These are phyloP conservation scores for Raja brachyura DNA, from an alignment of 2,113 vertebrate genomes.

Conservation along the genomic window DNA sequence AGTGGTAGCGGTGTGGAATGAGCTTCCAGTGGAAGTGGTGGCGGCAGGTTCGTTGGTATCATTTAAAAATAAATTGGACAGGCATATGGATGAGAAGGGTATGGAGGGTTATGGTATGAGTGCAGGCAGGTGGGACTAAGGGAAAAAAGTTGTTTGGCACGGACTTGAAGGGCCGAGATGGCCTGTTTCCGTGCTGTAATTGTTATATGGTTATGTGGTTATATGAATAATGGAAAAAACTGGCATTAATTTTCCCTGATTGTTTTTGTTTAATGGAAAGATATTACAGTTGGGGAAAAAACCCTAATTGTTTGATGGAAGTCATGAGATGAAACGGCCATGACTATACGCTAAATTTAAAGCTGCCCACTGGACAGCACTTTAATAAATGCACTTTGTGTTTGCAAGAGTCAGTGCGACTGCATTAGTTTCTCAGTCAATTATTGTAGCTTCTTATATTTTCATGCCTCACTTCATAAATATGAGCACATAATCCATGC, in stretches of 20 bases:
- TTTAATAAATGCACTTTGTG: slow-evolving; percentile 31
- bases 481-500: not conserved
- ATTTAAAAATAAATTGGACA: no score
- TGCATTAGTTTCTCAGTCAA: no score
- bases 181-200: no score
- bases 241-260: not conserved
- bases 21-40: no score
- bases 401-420: not conserved
- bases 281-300: not conserved
- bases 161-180: no score
- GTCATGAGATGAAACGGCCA: not conserved
- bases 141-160: no score
- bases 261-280: not conserved
- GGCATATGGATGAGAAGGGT: no score
- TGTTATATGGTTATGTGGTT: no score
- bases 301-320: not conserved
- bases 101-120: no score
- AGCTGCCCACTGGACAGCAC: slow-evolving; percentile 39
- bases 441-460: not conserved
- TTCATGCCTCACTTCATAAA: not conserved
- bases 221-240: not conserved
- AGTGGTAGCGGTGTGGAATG: no score
- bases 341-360: not conserved
- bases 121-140: no score
- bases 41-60: no score